Conservation (phyloP, 2,888 invertebrate species). For the Caenorhabditis parvicauda region DNA sequence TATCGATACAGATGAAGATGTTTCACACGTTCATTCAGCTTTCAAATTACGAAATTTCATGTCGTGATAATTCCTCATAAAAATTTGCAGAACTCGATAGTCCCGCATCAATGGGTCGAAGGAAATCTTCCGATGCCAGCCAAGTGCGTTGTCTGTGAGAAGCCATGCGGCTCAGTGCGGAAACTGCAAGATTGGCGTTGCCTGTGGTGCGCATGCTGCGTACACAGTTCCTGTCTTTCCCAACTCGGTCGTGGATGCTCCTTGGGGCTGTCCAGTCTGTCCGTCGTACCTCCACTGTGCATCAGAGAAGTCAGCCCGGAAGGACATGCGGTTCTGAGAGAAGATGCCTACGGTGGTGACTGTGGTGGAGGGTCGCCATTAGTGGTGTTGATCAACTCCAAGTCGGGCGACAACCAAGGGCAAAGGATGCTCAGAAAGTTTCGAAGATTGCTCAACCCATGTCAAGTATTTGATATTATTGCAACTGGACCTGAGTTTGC, state of each 20-base stretch:
- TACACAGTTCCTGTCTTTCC: constrained; percentile 65
- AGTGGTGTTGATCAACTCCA: constrained; percentile 93
- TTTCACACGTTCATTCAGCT: background rate
- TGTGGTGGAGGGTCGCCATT: constrained; percentile 71
- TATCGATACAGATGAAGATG: too few relatives aligned
- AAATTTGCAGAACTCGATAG: constrained; percentile 65
- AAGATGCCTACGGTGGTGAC: constrained; percentile 33
- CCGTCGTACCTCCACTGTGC: constrained; percentile 89
- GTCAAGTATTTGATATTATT: constrained; percentile 94
- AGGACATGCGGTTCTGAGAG: constrained; percentile 22
- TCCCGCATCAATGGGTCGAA: constrained; percentile 98
- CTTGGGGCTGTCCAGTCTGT: constrained; percentile 83
- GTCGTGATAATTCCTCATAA: background rate
- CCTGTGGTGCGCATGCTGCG: constrained; percentile 86
- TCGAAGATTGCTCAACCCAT: constrained; percentile 86
- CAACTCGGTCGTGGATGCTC: constrained; percentile 79
- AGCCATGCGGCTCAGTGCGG: constrained; percentile 87
- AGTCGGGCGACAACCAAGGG: constrained; percentile 96
- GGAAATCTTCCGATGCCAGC: constrained; percentile 92
- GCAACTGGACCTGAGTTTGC: constrained; percentile 80
- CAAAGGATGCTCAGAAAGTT: constrained; percentile 90
- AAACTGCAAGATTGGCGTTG: constrained; percentile 85
- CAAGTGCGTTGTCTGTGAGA: constrained; percentile 87
- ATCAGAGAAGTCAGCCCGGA: constrained; percentile 65
- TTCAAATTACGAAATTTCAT: background rate